These are phyloP conservation scores for Microctenopoma stevenorrisi DNA, from an alignment of 2,797 vertebrate species.

Conservation along the genomic window DNA sequence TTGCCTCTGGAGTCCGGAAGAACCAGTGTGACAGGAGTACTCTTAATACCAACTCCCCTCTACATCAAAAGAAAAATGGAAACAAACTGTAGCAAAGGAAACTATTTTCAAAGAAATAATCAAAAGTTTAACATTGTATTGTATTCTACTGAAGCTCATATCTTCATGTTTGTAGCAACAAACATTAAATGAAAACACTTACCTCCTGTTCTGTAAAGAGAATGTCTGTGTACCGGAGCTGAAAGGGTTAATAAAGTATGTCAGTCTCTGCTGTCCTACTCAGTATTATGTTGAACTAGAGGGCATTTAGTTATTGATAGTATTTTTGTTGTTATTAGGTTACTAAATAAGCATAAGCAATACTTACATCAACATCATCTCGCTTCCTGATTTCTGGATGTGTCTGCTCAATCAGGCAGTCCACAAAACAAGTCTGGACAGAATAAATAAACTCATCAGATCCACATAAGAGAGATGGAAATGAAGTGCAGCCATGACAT, in stretches of 20 bases:
- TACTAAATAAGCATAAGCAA: background rate
- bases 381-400: slow-evolving; percentile 97
- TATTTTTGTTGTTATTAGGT: background rate
- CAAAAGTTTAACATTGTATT: background rate
- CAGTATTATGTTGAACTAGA: background rate
- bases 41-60: slow-evolving; percentile 99
- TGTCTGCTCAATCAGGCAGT: slow-evolving; percentile 98
- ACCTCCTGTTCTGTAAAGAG: slow-evolving; percentile 99
- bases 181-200: slow-evolving; percentile 36
- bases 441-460: slow-evolving; percentile 50
- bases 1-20: slow-evolving; percentile 97
- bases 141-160: background rate
- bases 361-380: slow-evolving; percentile 94
- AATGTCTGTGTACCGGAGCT: slow-evolving; percentile 99
- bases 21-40: slow-evolving; percentile 96
- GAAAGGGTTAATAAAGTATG: slow-evolving; percentile 33
- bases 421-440: slow-evolving; percentile 95
- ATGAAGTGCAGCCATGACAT: slow-evolving; percentile 3
- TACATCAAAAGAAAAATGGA: slow-evolving; percentile 56
- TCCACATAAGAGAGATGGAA: background rate
- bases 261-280: slow-evolving; percentile 1
- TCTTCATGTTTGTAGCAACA: background rate
- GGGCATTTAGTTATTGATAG: background rate
- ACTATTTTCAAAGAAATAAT: background rate
- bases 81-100: rapidly evolving